phyloP scores from a whole-genome alignment of 2,797 vertebrate species.

The Pitangus sulphuratus region DNA sequence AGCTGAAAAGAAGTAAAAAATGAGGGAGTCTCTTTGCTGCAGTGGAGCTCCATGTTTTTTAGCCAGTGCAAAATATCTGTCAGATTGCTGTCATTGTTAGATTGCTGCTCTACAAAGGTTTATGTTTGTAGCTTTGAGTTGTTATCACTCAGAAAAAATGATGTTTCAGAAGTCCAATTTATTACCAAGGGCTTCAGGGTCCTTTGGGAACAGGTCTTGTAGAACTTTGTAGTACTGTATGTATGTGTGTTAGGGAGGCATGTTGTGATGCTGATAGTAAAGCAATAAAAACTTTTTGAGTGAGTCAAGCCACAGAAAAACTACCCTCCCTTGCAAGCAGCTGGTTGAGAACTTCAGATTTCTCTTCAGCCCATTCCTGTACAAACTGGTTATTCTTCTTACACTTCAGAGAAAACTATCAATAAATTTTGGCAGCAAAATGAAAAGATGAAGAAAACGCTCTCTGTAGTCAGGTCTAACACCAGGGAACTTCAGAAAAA shows the following conservation, averaged over 20 bases:
- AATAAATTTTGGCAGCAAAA: neutral
- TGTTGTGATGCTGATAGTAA: neutral
- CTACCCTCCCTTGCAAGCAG: neutral
- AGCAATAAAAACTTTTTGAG: neutral
- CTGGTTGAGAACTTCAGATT: neutral
- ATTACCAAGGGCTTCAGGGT: neutral
- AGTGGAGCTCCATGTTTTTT: neutral
- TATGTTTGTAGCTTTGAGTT: neutral
- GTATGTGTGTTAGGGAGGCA: neutral
- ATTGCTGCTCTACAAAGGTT: neutral
- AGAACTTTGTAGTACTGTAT: neutral
- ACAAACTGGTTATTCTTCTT: neutral
- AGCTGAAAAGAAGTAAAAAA: neutral
- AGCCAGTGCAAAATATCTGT: neutral
- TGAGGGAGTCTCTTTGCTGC: neutral
- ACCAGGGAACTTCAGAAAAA: neutral
- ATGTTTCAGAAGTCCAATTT: neutral
- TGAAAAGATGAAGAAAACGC: neutral
- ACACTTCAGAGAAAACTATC: neutral
- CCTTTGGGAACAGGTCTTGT: neutral
- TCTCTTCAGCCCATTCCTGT: neutral
- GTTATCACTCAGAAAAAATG: neutral
- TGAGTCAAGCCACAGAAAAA: neutral
- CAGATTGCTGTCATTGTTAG: neutral
- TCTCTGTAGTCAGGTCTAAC: neutral